Evolutionary conservation across 1,140 invertebrate genomes (phyloP).

Genomic region (Melanaphis sacchari): DNA sequence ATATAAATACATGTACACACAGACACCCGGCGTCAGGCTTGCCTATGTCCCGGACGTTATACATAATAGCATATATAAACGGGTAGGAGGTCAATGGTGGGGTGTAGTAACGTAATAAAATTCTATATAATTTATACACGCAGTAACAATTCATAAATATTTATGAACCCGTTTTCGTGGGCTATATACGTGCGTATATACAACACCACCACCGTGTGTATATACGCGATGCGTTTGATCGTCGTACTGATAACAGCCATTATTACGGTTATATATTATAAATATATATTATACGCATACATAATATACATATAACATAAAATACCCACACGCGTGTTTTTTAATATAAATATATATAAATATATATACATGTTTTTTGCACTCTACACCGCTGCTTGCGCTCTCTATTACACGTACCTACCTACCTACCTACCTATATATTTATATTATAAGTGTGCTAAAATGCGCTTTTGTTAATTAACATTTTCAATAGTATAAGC

Average conservation of each 20-base stretch:
- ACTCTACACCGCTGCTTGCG: neutral
- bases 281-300: neutral
- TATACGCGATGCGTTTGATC: conserved; percentile 52
- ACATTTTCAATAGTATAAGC: neutral
- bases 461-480: conserved; percentile 50
- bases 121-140: conserved; percentile 57
- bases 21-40: neutral
- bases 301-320: conserved; percentile 27
- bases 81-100: neutral
- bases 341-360: neutral
- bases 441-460: neutral
- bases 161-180: conserved; percentile 55
- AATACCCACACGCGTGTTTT: conserved; percentile 10
- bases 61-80: neutral
- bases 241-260: conserved; percentile 48
- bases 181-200: neutral
- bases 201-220: conserved; percentile 20
- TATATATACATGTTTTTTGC: too few species aligned
- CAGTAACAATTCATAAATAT: conserved; percentile 57
- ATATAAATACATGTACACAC: neutral
- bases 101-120: conserved; percentile 25
- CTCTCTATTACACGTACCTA: neutral
- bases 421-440: neutral
- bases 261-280: conserved; percentile 38
- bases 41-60: neutral